These are phyloP conservation scores for Muscicapa striata DNA, from an alignment of 2,797 vertebrate genomes.

Conservation along the genomic window DNA sequence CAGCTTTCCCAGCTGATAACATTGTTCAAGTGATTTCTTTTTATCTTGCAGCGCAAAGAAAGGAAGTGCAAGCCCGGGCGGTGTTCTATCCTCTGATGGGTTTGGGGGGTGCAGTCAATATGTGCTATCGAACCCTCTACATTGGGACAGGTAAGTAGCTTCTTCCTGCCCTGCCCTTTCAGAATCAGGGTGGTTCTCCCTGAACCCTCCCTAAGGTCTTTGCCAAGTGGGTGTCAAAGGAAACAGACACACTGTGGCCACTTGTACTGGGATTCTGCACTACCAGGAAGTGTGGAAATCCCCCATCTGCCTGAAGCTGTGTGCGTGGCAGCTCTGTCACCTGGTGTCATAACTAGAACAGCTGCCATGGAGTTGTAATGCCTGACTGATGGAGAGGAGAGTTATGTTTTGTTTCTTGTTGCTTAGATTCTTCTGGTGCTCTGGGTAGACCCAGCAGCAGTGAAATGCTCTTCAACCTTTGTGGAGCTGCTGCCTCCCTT, in stretches of 20 bases:
- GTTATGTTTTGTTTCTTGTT: not conserved
- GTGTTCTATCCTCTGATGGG: conserved; percentile 92
- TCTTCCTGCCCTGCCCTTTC: not conserved
- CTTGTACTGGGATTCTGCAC: not conserved
- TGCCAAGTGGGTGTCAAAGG: not conserved
- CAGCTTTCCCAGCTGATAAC: conserved; percentile 4
- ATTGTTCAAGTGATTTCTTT: conserved; percentile 33
- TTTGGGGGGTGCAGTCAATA: conserved; percentile 87
- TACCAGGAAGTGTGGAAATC: not conserved
- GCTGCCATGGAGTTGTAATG: not conserved
- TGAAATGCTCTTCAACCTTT: not conserved
- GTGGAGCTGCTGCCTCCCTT: conserved; percentile 11
- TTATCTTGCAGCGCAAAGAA: conserved; percentile 82
- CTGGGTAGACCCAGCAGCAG: not conserved
- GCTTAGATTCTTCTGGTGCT: not conserved
- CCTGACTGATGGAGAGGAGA: not conserved
- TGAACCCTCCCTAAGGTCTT: not conserved
- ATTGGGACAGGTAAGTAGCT: conserved; percentile 88
- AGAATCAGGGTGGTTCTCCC: not conserved
- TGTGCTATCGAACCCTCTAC: conserved; percentile 95
- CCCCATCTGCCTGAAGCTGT: not conserved
- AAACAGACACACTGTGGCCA: not conserved
- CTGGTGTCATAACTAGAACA: not conserved
- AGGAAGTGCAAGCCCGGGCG: conserved; percentile 89
- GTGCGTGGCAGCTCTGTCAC: not conserved